Base-by-base conservation (phyloP, 2,797 vertebrate species). In the Phoeniculus purpureus region DNA sequence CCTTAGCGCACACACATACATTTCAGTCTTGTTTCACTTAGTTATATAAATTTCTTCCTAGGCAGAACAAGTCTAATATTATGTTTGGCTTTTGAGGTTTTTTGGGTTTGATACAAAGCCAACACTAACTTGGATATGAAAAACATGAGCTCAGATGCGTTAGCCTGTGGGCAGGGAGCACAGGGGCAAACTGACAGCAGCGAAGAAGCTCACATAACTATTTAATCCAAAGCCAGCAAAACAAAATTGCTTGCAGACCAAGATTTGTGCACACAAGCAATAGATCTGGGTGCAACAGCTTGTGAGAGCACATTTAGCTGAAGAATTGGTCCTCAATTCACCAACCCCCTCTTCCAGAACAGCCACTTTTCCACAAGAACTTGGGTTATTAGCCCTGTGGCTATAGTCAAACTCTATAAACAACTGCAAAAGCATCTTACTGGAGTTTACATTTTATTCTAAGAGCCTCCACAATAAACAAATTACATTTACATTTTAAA, bases 21-120 rank as follows among this genome's bases (percentile, higher is more conserved):
- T 40, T 89, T 43, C 56, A 94, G 87, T 56, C 90, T 96, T 93
- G 70, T 90, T 96, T 96, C 89, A 93, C 70, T 95, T 91, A 89
- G 87, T 89, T 91, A 87, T 76, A 96, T 93, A 93, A 91, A 96
- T 94, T 84, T 96, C 93, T 94, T 96, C 93, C 93, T 94, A 81
- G 43, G 94, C 89, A 95, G 93, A 94, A 89, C 90, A 96, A 95
- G 77, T 32, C 67, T 87, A 92, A 94, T 92, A 90, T 95, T 96
- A 94, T 94, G 88, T 89, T 96, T 94, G 92, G 95, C 93, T 96
- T 95, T 91, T 95, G 94, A 93, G 93, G 74, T 71, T 94, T 96
- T 91, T 90, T 71, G 58, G 90, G 94, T 87, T 94, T 96, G 96
- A 93, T 85, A 92, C 18, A 10, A 76, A 87, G 93, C 95, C 95